Base-by-base conservation (phyloP, 2,888 invertebrate genomes). In the Leptura quadrifasciata region DNA sequence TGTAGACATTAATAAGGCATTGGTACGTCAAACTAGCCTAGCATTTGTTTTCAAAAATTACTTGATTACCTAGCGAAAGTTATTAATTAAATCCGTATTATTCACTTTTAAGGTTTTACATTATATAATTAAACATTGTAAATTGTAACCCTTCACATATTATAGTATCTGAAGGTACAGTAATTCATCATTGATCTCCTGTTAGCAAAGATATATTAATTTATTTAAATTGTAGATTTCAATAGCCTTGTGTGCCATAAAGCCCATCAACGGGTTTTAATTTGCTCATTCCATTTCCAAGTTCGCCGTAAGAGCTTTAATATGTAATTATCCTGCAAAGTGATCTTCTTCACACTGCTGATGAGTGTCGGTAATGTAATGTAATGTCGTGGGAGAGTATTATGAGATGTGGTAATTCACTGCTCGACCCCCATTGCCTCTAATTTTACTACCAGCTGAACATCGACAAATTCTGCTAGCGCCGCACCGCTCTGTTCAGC, bases 361-460 rank as follows among this genome's bases (percentile, higher is more conserved):
- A 21, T 57, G 21, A 15, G 20, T 47, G 18, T 65, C 54, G 54
- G 52, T 65, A 52, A 52, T 21, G 24, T 52, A 52, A 52, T 21
- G 54, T 20, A 58, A 35, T 20, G 27, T 18, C 58, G n/a, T 31
- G 54, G 67, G 58, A 69, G 68, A 63, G 35, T 27, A 31, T 68
- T 54, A 17, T 27, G n/a, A 57, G 55, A 63, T 35, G 58, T 57
- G 18, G 39, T 39, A 69, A 69, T 58, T 57, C 58, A 39, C 39
- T 31, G 12, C 27, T 35, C 31, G 12, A 31, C 47, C 65, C 65
- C 67, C 55, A 68, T 54, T 17, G 9, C 55, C 55, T 31, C 58
- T 69, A 58, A 69, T 69, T 63, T 63, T 63, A 63, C 35, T 39
- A 39, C 31, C 63, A 35, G 18, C 18, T 35, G 39, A 63, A 63